These are phyloP conservation scores for Danaus melanippus DNA, from an alignment of 1,140 invertebrate species.

Conservation along the genomic window DNA sequence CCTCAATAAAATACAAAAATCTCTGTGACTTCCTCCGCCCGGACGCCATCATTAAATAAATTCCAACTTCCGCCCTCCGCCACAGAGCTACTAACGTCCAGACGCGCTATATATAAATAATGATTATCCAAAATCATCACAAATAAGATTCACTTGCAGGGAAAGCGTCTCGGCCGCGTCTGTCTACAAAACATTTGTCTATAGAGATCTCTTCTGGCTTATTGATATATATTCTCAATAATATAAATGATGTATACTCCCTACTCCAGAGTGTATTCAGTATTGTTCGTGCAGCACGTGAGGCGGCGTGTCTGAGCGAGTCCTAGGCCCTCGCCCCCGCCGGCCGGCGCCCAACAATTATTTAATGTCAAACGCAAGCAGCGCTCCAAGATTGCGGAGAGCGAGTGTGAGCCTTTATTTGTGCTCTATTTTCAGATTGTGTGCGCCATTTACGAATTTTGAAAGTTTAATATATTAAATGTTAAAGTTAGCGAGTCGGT, in stretches of 20 bases:
- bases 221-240: too few relatives aligned
- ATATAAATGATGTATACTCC: too few relatives aligned
- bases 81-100: slow-evolving; percentile 12
- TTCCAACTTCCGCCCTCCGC: slow-evolving; percentile 24
- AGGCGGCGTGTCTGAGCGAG: slow-evolving; percentile 16
- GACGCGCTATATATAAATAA: slow-evolving; percentile 2
- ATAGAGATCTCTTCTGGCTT: too few relatives aligned
- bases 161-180: neutral
- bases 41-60: slow-evolving; percentile 34
- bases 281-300: too few relatives aligned
- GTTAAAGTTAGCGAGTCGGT: neutral
- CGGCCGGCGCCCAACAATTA: slow-evolving; percentile 42
- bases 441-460: too few relatives aligned
- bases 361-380: slow-evolving; percentile 47
- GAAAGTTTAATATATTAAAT: slow-evolving; percentile 34
- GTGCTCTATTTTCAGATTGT: slow-evolving; percentile 34
- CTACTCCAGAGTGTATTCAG: too few relatives aligned
- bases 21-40: slow-evolving; percentile 9
- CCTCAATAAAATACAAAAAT: slow-evolving; percentile 24
- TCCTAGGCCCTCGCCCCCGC: slow-evolving; percentile 1
- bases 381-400: slow-evolving; percentile 33
- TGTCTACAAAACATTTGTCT: too few relatives aligned
- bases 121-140: neutral
- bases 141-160: too few relatives aligned
- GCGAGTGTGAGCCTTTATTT: slow-evolving; percentile 23